phyloP scores from a whole-genome alignment of 2,797 vertebrate genomes.

The Fringilla coelebs region DNA sequence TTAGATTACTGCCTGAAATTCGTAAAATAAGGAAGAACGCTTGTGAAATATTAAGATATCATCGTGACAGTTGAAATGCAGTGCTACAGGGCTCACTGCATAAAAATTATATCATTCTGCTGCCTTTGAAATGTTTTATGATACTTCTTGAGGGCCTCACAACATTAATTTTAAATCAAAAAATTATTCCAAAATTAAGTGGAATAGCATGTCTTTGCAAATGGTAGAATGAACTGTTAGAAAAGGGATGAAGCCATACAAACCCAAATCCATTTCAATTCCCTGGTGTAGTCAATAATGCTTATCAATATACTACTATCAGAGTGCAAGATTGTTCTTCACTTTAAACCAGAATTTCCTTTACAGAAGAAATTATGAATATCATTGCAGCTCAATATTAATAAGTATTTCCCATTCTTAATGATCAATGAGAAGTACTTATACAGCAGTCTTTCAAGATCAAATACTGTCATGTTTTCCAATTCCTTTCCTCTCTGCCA shows the following conservation, averaged over 20 bases:
- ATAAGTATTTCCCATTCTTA: not conserved
- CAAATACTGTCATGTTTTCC: not conserved
- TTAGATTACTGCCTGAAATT: not conserved
- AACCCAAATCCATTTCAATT: not conserved
- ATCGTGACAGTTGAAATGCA: not conserved
- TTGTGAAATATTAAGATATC: constrained; percentile 22
- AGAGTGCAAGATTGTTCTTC: not conserved
- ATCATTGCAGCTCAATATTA: not conserved
- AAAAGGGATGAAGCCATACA: not conserved
- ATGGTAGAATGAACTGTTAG: not conserved
- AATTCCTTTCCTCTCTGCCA: not conserved
- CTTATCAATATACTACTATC: not conserved
- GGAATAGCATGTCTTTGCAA: not conserved
- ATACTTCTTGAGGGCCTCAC: not conserved
- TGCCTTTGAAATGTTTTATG: not conserved
- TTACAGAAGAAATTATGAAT: not conserved
- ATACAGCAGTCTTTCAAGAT: not conserved
- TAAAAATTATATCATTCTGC: constrained; percentile 5
- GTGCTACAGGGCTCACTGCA: not conserved
- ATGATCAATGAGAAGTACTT: not conserved
- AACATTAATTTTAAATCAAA: constrained; percentile 11
- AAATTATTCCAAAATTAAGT: not conserved
- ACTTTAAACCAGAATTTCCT: not conserved
- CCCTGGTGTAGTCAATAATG: not conserved
- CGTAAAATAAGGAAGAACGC: not conserved